phyloP scores from a whole-genome alignment of 2,888 invertebrate species.

The Drosophila formosana region DNA sequence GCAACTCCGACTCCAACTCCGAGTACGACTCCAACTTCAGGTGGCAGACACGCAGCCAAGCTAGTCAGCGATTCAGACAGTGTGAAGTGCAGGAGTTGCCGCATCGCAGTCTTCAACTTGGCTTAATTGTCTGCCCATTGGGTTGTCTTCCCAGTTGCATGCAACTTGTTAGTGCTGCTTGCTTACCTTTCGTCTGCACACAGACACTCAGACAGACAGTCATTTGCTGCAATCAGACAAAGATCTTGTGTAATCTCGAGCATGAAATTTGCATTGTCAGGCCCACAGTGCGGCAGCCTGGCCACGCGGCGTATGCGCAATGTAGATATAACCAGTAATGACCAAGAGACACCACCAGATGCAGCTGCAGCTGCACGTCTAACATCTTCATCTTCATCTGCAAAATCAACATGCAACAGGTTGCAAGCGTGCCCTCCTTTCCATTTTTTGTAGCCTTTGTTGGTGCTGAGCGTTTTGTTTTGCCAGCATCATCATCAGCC shows the following conservation, averaged over 20 bases:
- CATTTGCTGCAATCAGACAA: slow-evolving; percentile 27
- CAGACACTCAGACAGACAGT: background rate
- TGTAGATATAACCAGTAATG: slow-evolving; percentile 32
- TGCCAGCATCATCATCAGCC: slow-evolving; percentile 28
- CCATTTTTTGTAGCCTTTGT: slow-evolving; percentile 30
- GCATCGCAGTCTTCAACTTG: slow-evolving; percentile 62
- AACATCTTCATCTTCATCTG: slow-evolving; percentile 50
- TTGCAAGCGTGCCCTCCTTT: slow-evolving; percentile 67
- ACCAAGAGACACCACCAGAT: slow-evolving; percentile 32
- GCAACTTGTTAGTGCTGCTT: slow-evolving; percentile 51
- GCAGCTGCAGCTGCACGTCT: slow-evolving; percentile 28
- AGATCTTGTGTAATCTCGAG: slow-evolving; percentile 54
- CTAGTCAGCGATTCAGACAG: slow-evolving; percentile 2
- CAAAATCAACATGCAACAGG: slow-evolving; percentile 26
- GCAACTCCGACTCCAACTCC: slow-evolving; percentile 4
- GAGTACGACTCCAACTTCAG: slow-evolving; percentile 1
- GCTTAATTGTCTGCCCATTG: slow-evolving; percentile 55
- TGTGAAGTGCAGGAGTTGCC: slow-evolving; percentile 46
- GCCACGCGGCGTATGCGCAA: slow-evolving; percentile 52
- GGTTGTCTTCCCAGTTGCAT: slow-evolving; percentile 43
- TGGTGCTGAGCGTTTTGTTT: background rate
- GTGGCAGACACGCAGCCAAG: slow-evolving; percentile 31
- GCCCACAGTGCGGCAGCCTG: background rate
- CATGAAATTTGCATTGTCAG: slow-evolving; percentile 58
- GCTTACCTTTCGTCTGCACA: slow-evolving; percentile 12